phyloP scores from a whole-genome alignment of 2,113 vertebrate genomes.

The Cebus imitator region DNA sequence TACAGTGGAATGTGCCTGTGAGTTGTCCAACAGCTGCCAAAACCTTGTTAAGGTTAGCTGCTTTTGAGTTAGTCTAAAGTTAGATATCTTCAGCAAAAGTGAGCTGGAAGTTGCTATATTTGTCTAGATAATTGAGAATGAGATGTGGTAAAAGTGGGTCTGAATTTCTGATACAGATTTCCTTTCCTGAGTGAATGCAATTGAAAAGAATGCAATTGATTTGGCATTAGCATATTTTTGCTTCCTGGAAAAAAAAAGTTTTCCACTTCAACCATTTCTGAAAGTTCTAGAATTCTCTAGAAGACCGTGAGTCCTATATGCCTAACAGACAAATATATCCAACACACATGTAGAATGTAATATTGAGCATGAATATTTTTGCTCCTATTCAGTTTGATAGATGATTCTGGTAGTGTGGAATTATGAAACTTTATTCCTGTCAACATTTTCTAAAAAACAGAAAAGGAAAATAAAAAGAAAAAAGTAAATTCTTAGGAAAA shows the following conservation, averaged over 20 bases:
- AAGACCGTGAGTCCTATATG: background rate
- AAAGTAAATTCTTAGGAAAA: background rate
- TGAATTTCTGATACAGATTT: background rate
- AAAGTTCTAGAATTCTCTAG: slow-evolving; percentile 59
- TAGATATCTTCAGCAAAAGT: background rate
- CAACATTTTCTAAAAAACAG: slow-evolving; percentile 31
- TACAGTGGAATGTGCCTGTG: background rate
- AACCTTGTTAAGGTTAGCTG: background rate
- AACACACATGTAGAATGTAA: slow-evolving; percentile 15
- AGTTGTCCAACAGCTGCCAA: background rate
- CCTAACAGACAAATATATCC: background rate
- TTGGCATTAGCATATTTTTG: slow-evolving; percentile 42
- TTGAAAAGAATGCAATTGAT: background rate
- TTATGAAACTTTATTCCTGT: background rate
- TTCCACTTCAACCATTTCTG: slow-evolving; percentile 49
- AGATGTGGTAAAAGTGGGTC: background rate
- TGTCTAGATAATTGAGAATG: slow-evolving; percentile 25
- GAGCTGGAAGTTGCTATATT: background rate
- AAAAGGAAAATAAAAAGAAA: background rate
- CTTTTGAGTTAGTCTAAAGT: background rate
- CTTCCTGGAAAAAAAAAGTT: background rate
- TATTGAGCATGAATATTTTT: background rate
- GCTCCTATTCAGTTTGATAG: background rate
- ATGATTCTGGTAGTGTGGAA: background rate
- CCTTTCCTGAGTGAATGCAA: background rate